Base-by-base conservation (phyloP, 1,140 invertebrate genomes). In the Drosophila sechellia region DNA sequence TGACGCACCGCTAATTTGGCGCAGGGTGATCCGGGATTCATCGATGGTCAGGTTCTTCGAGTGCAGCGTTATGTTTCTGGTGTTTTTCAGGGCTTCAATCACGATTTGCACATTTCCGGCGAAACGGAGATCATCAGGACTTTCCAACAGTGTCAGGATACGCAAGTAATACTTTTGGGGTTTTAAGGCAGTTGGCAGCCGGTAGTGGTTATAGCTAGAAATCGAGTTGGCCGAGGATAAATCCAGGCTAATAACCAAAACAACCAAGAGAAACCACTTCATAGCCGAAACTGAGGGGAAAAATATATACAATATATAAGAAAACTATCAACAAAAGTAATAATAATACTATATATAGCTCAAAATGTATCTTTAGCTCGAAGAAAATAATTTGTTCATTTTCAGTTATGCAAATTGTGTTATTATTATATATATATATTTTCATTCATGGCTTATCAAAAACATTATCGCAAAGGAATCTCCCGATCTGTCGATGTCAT, bases 21-120 rank as follows among this genome's bases (percentile, higher is more conserved):
- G 27, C 4, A 68, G 45, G 0, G 20, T 64, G 6, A 49, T 64
- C 0, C n/a, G 0, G 3, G 63, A 12, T n/a, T 71, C 31, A 15
- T 64, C 0, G 20, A 60, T 34, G 34, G 40, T 42, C 13, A 56
- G 11, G 54, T 48, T 8, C 72, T 87, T 10, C 95, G 92, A 93
- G 79, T 97, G 96, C 0, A 97, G 90, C 0, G 95, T 94, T 40
- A 98, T 95, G 50, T 94, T 94, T 5, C 93, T 91, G 0, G 95
- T 96, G 1, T 92, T 61, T 22, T 93, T 66, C 3, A 92, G 58
- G 1, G 94, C 94, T 13, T 86, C 89, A 2, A 95, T 93, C 48
- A 92, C 50, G 17, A 96, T 96, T 60, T 92, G 91, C 5, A 95
- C 94, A 37, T 92, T 86, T 6, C 95, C 95, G 2, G 86, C 79